Base-by-base conservation (phyloP, 2,888 invertebrate species). In the Parnassius apollo region DNA sequence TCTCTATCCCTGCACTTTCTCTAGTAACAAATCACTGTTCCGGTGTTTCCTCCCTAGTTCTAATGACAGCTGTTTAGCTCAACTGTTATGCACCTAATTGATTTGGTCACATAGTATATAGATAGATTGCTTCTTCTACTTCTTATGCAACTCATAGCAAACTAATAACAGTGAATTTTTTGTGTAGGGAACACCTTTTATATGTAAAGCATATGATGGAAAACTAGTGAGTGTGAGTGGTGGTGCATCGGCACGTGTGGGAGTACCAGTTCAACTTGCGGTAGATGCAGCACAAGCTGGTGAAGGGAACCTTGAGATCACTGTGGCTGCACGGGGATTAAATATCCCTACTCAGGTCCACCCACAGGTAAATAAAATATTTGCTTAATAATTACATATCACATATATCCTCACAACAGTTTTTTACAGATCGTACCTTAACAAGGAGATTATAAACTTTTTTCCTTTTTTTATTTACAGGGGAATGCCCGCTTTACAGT, bases 281-380 rank as follows among this genome's bases (percentile, higher is more conserved):
- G 98, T 99, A 59, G 98, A 99, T 84, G 98, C 98, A 2, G 97
- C 97, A 68, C 96, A 98, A 83, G 98, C 99, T 55, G 99, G 99
- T 10, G 99, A 99, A 91, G 99, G 99, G 59, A 98, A 98, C 85
- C 92, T 99, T 70, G 99, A 99, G 90, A 99, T 99, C 71, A 98
- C 98, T 56, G 98, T 99, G 73, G 97, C 97, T 67, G 97, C 98
- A 52, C 94, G 97, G 81, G 97, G 98, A 60, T 94, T 97, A 68
- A 97, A 98, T 81, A 98, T 98, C 76, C 98, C 98, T 57, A 98
- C 98, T 60, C 98, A 98, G 93, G 98, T 98, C 54, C 97, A 96
- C 82, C 97, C 98, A 9, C 96, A 98, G 86, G 98, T 98, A 77
- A 95, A 13, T 49, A 13, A 13, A 49, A 9, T 49, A 46, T 46